phyloP scores from a whole-genome alignment of 2,888 invertebrate genomes.

The Dolichopus griseipennis region DNA sequence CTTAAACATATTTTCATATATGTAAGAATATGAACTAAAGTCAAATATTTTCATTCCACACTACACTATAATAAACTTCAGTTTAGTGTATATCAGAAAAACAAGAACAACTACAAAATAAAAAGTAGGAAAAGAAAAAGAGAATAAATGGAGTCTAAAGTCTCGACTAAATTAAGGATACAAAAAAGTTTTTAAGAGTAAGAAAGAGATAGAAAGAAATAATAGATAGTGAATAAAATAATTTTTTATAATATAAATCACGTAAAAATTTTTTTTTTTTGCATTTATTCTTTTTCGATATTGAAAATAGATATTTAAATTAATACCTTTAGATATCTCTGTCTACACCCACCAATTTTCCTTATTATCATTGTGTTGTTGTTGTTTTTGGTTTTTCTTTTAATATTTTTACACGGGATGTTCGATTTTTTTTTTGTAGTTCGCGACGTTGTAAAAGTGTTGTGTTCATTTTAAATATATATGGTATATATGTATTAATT shows the following conservation, averaged over 20 bases:
- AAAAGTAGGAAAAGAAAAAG: background rate
- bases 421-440: background rate
- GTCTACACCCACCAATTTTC: slow-evolving; percentile 3
- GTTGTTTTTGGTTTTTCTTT: background rate
- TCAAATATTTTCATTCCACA: too few species aligned
- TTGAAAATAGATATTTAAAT: slow-evolving; percentile 6
- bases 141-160: background rate
- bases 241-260: background rate
- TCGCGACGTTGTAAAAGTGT: background rate
- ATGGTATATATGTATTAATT: too few species aligned
- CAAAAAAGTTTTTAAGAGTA: background rate
- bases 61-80: too few species aligned
- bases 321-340: background rate
- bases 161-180: background rate
- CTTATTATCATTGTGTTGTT: background rate
- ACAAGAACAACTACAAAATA: too few species aligned
- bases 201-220: background rate
- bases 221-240: background rate
- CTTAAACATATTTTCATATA: too few species aligned
- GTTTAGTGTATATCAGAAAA: too few species aligned
- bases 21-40: too few species aligned
- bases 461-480: too few species aligned
- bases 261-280: background rate
- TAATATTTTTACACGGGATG: background rate
- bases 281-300: background rate